Conservation (phyloP, 2,113 vertebrate species). For the Emydura subglobosa region DNA sequence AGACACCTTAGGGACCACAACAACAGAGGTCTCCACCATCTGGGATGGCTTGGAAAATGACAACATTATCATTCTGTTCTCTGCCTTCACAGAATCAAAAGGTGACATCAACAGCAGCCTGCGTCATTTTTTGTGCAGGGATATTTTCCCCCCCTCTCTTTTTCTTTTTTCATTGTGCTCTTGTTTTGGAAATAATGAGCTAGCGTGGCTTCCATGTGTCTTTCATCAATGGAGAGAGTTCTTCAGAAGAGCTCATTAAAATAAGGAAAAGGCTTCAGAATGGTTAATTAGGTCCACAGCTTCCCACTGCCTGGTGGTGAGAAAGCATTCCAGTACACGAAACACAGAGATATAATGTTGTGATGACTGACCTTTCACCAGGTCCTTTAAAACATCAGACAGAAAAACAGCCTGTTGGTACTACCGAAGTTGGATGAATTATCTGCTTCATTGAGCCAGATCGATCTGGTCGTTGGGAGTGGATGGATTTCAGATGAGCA, state of each 20-base stretch:
- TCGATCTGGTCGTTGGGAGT: constrained; percentile 38
- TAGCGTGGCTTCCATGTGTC: neutral
- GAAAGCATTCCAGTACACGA: neutral
- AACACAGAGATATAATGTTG: neutral
- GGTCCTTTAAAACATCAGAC: neutral
- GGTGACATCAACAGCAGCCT: neutral
- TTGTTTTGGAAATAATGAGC: constrained; percentile 69
- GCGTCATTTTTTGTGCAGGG: neutral
- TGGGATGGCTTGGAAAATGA: neutral
- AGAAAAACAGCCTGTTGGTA: constrained; percentile 22
- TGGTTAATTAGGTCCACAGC: constrained; percentile 55
- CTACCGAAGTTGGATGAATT: neutral
- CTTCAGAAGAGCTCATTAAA: constrained; percentile 73
- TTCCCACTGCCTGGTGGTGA: constrained; percentile 46
- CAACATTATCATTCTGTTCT: neutral
- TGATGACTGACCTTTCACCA: neutral
- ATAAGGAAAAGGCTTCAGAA: constrained; percentile 61
- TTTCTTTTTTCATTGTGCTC: neutral
- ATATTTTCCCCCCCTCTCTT: neutral
- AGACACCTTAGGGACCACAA: neutral
- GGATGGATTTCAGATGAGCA: constrained; percentile 30
- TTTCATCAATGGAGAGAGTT: constrained; percentile 57
- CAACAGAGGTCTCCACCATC: neutral
- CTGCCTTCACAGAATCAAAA: constrained; percentile 40
- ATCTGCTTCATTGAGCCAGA: constrained; percentile 18